Evolutionary conservation across 2,113 vertebrate genomes (phyloP).

Genomic region (Microcebus griseorufus): DNA sequence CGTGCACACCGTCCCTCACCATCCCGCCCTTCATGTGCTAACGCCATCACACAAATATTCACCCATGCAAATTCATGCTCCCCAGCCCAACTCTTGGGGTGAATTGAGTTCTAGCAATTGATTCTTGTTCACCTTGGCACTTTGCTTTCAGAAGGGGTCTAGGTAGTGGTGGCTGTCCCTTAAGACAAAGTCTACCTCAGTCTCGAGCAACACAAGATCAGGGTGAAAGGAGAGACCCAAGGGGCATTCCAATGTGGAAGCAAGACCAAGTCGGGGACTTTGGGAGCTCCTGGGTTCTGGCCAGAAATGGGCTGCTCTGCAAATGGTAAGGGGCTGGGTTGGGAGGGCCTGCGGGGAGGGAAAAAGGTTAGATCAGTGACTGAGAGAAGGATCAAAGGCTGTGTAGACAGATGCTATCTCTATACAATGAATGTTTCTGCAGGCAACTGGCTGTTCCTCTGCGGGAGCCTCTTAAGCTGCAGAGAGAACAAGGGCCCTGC

Average conservation of each 20-base stretch:
- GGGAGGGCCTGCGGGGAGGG: not conserved
- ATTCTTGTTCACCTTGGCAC: not conserved
- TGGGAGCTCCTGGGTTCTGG: not conserved
- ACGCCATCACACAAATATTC: not conserved
- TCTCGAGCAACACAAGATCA: not conserved
- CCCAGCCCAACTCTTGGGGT: not conserved
- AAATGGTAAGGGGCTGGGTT: not conserved
- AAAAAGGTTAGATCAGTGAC: not conserved
- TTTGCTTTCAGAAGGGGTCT: not conserved
- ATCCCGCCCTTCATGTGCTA: not conserved
- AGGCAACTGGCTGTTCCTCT: not conserved
- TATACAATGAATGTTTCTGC: not conserved
- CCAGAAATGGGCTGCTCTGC: not conserved
- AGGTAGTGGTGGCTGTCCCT: not conserved
- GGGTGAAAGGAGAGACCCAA: not conserved
- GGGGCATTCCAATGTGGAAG: not conserved
- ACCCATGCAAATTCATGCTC: not conserved
- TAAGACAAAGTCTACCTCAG: not conserved
- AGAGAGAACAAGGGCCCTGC: not conserved
- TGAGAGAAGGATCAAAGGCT: conserved; percentile 47
- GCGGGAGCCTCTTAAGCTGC: not conserved
- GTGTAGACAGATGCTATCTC: not conserved
- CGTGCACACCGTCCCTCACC: not conserved
- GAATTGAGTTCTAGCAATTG: too few species aligned
- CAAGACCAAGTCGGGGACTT: not conserved